Evolutionary conservation across 2,888 invertebrate species (phyloP).

Genomic region (Hyalella azteca): DNA sequence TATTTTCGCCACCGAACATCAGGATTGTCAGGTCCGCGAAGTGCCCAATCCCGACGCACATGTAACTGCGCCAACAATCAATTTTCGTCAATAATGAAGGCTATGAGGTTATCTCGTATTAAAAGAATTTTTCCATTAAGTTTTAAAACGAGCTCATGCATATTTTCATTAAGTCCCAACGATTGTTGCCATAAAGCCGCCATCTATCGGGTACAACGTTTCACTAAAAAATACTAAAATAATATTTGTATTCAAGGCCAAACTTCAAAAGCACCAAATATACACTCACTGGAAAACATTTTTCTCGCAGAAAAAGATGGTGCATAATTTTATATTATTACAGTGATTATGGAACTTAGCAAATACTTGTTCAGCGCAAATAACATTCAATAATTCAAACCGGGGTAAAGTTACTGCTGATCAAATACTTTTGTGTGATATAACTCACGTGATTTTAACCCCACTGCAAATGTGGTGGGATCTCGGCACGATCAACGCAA

Average conservation of each 20-base stretch:
- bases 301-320: not conserved
- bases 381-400: not conserved
- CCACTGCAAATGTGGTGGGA: conserved; percentile 42
- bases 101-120: not conserved
- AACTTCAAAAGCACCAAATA: not conserved
- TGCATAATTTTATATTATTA: not conserved
- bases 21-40: conserved; percentile 53
- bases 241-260: not conserved
- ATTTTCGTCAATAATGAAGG: not conserved
- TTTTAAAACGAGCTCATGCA: not conserved
- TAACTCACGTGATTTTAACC: conserved; percentile 44
- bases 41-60: conserved; percentile 52
- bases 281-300: not conserved
- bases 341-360: not conserved
- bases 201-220: too few relatives aligned
- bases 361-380: not conserved
- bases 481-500: conserved; percentile 41
- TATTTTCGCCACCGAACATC: conserved; percentile 55
- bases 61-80: conserved; percentile 43
- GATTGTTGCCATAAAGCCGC: too few relatives aligned
- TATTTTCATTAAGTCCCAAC: too few relatives aligned
- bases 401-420: not conserved
- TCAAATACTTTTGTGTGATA: not conserved
- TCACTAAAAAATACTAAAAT: not conserved
- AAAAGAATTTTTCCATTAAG: not conserved